Evolutionary conservation across 2,797 vertebrate species (phyloP).

Genomic region (Hypotaenidia philippensis): DNA sequence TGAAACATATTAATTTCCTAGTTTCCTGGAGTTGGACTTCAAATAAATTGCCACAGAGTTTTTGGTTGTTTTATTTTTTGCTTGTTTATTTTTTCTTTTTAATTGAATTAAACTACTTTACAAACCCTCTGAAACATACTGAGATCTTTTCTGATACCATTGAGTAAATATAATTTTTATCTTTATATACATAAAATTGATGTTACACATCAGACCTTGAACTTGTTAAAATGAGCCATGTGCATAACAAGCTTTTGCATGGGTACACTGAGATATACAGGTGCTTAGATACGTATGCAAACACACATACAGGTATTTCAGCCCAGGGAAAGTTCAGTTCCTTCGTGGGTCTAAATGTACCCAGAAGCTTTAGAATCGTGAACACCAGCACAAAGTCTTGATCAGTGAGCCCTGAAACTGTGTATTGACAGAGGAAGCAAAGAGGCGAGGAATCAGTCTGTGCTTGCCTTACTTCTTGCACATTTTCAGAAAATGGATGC

Average conservation of each 20-base stretch:
- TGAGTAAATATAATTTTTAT: background rate
- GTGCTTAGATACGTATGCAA: background rate
- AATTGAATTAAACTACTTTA: background rate
- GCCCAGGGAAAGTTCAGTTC: background rate
- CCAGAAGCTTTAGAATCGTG: background rate
- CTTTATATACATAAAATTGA: accelerated
- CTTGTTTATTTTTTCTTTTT: too few species aligned
- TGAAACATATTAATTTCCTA: background rate
- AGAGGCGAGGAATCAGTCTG: background rate
- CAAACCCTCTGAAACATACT: background rate
- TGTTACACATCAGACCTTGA: background rate
- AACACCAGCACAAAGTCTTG: background rate
- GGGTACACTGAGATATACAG: background rate
- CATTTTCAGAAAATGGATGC: background rate
- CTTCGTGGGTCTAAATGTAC: background rate
- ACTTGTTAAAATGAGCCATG: accelerated
- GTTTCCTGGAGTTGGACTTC: background rate
- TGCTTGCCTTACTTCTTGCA: background rate
- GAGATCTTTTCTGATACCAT: accelerated
- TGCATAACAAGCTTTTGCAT: accelerated
- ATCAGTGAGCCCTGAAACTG: background rate
- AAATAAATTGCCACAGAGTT: background rate
- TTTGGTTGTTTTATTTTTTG: too few species aligned
- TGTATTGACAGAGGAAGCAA: background rate
- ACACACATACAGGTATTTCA: accelerated